Evolutionary conservation across 2,113 vertebrate species (phyloP), one percentile per base, ranked within the genome.

Genomic region (Brachyistius frenatus): DNA sequence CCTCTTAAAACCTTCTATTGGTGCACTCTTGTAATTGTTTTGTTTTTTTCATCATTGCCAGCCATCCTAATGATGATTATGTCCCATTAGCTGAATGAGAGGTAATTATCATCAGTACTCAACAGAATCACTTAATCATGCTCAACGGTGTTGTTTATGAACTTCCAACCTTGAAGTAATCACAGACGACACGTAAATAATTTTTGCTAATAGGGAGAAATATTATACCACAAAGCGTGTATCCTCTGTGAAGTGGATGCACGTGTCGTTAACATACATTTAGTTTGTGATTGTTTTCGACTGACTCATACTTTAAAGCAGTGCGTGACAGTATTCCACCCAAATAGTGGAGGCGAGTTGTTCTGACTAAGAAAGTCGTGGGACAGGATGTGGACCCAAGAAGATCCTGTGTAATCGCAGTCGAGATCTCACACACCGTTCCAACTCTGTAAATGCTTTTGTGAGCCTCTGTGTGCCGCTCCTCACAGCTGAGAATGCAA

Each of bases 401-500:
- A 87, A 85, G 86, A 81, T 86, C 67, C 76, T 88, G 86, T 80
- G 82, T 89, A 89, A 88, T 90, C 60, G 32, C 89, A 67, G 81
- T 35, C 58, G 55, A 85, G 86, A 85, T 92, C 78, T 86, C 89
- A 91, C 83, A 90, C 82, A 70, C 55, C 14, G 52, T 91, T 92
- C 86, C 86, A 92, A 86, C 73, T 86, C 79, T 87, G 63, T 80
- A 86, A 90, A 88, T 87, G 82, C 75, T 89, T 87, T 84, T 73
- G 58, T 79, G 76, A 88, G 86, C 76, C 85, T 89, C 86, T 79
- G 78, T 86, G 84, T 89, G 78, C 86, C 71, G 78, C 69, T 88
- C 60, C 46, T 69, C 85, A 80, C 91, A 94, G 92, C 93, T 93
- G 92, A 91, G 90, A 91, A 93, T 92, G 83, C 86, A 85, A 89